Conservation (phyloP, 2,113 vertebrate genomes). For the Ornithorhynchus anatinus region DNA sequence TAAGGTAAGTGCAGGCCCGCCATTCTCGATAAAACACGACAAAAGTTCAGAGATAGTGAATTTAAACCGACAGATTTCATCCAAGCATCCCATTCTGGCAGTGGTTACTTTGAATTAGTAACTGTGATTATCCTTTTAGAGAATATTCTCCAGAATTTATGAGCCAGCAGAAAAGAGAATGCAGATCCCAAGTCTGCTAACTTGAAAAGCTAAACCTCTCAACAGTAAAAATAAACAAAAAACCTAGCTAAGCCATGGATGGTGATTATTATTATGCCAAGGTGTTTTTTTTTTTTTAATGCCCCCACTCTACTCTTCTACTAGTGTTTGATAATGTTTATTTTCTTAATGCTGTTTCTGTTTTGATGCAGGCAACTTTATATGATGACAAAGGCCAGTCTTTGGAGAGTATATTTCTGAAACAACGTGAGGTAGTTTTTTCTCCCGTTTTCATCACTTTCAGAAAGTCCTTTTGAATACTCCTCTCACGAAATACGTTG, state of each 20-base stretch:
- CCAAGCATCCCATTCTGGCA: background rate
- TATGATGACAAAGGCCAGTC: conserved; percentile 75
- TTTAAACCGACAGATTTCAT: background rate
- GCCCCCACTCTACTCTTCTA: too few relatives aligned
- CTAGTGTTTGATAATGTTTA: too few relatives aligned
- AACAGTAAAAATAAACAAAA: too few relatives aligned
- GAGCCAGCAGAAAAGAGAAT: too few relatives aligned
- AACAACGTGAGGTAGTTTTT: conserved; percentile 68
- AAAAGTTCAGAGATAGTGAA: background rate
- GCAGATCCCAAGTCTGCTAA: too few relatives aligned
- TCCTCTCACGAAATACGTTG: conserved; percentile 8
- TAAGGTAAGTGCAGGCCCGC: conserved; percentile 62
- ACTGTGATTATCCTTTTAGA: too few relatives aligned
- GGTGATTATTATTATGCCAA: too few relatives aligned
- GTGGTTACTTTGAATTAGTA: background rate
- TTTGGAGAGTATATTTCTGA: conserved; percentile 77
- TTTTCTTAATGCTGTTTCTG: conserved; percentile 14
- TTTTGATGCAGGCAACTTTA: conserved; percentile 68
- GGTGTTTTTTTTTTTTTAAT: too few relatives aligned
- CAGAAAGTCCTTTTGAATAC: background rate
- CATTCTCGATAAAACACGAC: background rate
- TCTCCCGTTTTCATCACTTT: conserved; percentile 16
- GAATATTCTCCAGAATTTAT: too few relatives aligned
- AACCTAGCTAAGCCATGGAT: too few relatives aligned
- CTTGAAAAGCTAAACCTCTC: too few relatives aligned